A percentile compares a stretch with the other conserved stretches of the same genome.
These are phyloP conservation scores for Dicrurus megarhynchus DNA, from an alignment of 2,113 vertebrate species.

Conservation along the genomic window DNA sequence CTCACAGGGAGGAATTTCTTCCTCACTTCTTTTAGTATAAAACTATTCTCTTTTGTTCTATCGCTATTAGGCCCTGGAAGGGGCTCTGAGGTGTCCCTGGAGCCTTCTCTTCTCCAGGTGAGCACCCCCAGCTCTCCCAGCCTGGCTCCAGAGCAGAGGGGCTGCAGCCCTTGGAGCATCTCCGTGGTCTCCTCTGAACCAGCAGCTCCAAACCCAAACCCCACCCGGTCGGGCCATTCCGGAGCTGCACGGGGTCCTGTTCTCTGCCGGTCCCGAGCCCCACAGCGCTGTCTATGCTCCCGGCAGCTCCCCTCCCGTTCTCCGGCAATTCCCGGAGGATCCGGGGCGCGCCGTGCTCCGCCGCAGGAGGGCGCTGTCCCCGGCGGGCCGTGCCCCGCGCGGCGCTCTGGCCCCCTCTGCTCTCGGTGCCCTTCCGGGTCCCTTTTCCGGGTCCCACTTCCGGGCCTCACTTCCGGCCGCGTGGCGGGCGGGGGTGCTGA, in stretches of 20 bases:
- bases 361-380: not conserved
- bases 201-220: not conserved
- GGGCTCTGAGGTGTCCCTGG: not conserved
- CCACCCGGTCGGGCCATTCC: not conserved
- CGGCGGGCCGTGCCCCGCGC: not conserved
- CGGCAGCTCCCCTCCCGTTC: not conserved
- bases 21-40: not conserved
- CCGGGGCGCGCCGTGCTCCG: not conserved
- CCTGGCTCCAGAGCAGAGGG: not conserved
- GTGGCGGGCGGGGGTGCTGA: not conserved
- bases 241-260: accelerated
- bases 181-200: not conserved
- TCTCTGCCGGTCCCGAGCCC: too few species aligned
- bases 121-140: not conserved
- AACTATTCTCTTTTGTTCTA: not conserved
- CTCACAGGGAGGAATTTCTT: too few species aligned
- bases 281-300: not conserved
- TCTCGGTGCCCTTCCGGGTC: not conserved
- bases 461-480: not conserved
- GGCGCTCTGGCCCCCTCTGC: not conserved
- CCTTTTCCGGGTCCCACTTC: not conserved
- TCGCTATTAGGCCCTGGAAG: accelerated
- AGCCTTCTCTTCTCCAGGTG: not conserved
- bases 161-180: not conserved
- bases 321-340: not conserved